Base-by-base conservation (phyloP, 2,888 invertebrate genomes). In the Opisthograptis luteolata region DNA sequence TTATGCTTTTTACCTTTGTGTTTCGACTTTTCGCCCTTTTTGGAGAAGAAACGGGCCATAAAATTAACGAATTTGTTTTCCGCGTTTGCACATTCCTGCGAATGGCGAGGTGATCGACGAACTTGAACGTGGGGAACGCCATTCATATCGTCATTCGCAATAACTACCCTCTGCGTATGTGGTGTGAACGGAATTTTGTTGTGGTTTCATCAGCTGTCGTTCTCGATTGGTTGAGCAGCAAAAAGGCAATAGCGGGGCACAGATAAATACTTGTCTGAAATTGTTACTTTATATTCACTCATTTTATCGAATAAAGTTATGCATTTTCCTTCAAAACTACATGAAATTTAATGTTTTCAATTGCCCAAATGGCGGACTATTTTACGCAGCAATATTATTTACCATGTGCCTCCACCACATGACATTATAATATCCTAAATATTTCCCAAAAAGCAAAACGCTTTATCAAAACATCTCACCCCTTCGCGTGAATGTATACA, bases 401-500 rank as follows among this genome's bases (percentile, higher is more conserved):
- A 9, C 24, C 10, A 13, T 25, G 15, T 30, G 2, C 32, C 24
- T 31, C 20, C 5, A 20, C 17, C 20, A 17, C 49, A 43, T 32
- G 37, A 43, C 42, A 37, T 44, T 20, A 35, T 39, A 39, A 34
- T 37, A 30, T 20, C 39, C 39, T 28, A 39, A 52, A 52, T 39
- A 42, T 46, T 46, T 27, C 41, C 41, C 42, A 37, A 22, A 39
- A 52, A 52, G 22, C 42, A 30, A 41, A 48, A 34, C 36, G 25
- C 41, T 42, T 46, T 43, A 55, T 52, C 43, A 52, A 47, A 56
- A 53, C 49, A 55, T 56, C 30, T 45, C 47, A 42, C 52, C 55
- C 48, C 36, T 45, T 32, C 40, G 43, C 37, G 49, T 59, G 55
- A 57, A 58, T 55, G 41, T 51, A n/a, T n/a, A 58, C 60, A 54